Evolutionary conservation across 2,797 vertebrate species (phyloP).

Genomic region (Octomys mimax): DNA sequence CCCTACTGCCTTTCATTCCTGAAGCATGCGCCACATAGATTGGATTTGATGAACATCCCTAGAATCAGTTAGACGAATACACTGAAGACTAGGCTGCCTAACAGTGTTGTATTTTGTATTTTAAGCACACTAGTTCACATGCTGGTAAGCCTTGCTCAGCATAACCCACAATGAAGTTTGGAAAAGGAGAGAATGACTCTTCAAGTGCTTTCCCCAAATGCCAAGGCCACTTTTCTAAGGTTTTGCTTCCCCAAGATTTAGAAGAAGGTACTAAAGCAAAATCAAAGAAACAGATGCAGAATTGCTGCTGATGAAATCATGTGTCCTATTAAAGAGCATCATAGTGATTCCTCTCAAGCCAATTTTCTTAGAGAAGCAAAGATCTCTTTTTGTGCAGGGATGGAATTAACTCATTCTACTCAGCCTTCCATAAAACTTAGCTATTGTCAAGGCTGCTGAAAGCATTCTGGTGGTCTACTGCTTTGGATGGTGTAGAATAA

Average conservation of each 20-base stretch:
- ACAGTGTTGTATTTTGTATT: not conserved
- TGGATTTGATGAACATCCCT: not conserved
- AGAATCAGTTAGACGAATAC: not conserved
- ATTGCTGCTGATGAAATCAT: slow-evolving; percentile 22
- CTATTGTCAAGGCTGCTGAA: not conserved
- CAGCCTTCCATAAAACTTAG: slow-evolving; percentile 32
- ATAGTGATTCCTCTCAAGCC: slow-evolving; percentile 16
- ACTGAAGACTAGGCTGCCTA: not conserved
- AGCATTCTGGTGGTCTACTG: not conserved
- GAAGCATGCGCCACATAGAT: not conserved
- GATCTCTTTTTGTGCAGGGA: not conserved
- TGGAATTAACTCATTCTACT: slow-evolving; percentile 14
- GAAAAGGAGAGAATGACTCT: slow-evolving; percentile 16
- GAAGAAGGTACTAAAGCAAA: slow-evolving; percentile 44
- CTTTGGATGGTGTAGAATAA: not conserved
- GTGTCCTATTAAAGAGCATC: not conserved
- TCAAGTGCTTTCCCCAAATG: slow-evolving; percentile 14
- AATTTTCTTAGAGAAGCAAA: slow-evolving; percentile 50
- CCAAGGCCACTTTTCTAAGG: not conserved
- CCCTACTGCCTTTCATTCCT: not conserved
- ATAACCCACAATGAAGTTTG: not conserved
- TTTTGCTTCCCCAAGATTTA: not conserved
- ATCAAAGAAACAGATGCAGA: slow-evolving; percentile 28
- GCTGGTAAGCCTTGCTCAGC: not conserved
- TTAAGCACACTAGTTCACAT: not conserved